phyloP scores from a whole-genome alignment of 2,797 vertebrate genomes.

The Ctenopoma multispine region DNA sequence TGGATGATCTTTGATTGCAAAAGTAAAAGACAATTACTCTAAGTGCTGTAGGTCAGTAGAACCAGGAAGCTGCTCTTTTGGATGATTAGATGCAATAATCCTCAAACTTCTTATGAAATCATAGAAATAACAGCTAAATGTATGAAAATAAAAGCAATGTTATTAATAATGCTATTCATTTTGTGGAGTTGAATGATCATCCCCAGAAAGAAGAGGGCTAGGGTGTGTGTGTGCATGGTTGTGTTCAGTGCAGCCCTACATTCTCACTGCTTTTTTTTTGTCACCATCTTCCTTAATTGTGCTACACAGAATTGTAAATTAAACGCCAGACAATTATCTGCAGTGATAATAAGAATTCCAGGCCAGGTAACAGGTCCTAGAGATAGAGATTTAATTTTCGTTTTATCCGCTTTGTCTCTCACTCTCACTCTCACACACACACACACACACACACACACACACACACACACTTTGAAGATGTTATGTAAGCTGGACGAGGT shows the following conservation, averaged over 20 bases:
- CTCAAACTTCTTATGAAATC: too few relatives aligned
- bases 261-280: conserved; percentile 17
- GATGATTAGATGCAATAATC: too few relatives aligned
- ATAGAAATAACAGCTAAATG: too few relatives aligned
- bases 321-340: conserved; percentile 60
- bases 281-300: conserved; percentile 38
- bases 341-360: conserved; percentile 59
- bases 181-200: too few relatives aligned
- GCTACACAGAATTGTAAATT: conserved; percentile 63
- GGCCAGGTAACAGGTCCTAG: conserved; percentile 44
- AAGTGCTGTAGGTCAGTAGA: neutral
- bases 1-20: neutral
- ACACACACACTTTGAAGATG: conserved; percentile 42
- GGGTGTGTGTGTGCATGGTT: neutral
- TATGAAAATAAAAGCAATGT: too few relatives aligned
- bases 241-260: neutral
- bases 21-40: neutral
- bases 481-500: conserved; percentile 24
- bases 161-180: too few relatives aligned
- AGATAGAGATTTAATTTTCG: conserved; percentile 69
- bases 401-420: conserved; percentile 52
- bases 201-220: neutral
- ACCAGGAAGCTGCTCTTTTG: neutral
- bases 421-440: too few relatives aligned
- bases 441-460: conserved; percentile 27